These are phyloP conservation scores for Albula goreensis DNA, from an alignment of 2,113 vertebrate species.

Conservation along the genomic window DNA sequence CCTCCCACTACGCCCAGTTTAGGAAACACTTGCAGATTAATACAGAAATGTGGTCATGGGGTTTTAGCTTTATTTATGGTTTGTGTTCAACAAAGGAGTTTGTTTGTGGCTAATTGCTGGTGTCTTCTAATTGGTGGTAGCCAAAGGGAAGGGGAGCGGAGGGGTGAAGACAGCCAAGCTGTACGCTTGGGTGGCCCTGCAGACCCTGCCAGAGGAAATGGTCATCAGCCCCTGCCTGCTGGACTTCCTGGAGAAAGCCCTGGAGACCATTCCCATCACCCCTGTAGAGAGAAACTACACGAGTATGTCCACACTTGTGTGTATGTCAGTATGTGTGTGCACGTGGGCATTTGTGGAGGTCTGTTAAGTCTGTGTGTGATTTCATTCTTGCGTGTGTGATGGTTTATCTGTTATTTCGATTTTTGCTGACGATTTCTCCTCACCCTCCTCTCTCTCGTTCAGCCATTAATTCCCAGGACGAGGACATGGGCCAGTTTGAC, in stretches of 20 bases:
- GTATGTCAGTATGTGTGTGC: background rate
- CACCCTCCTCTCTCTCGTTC: slow-evolving; percentile 19
- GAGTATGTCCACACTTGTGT: slow-evolving; percentile 57
- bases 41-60: too few relatives aligned
- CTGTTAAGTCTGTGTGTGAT: background rate
- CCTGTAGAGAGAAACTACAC: slow-evolving; percentile 89
- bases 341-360: background rate
- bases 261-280: slow-evolving; percentile 97
- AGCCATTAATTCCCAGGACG: slow-evolving; percentile 89
- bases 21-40: too few relatives aligned
- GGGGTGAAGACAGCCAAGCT: slow-evolving; percentile 94
- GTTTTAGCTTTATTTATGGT: too few relatives aligned
- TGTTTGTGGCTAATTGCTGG: background rate
- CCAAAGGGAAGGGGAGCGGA: slow-evolving; percentile 89
- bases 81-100: too few relatives aligned
- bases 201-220: slow-evolving; percentile 97
- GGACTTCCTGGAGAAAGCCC: slow-evolving; percentile 95
- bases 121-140: slow-evolving; percentile 65
- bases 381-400: slow-evolving; percentile 9
- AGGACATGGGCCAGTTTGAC: slow-evolving; percentile 94
- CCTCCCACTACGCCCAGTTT: too few relatives aligned
- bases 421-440: background rate
- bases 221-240: slow-evolving; percentile 95
- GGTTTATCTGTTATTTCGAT: too few relatives aligned
- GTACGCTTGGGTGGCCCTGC: slow-evolving; percentile 96